These are phyloP conservation scores for Ascaphus truei DNA, from an alignment of 2,113 vertebrate species.

Conservation along the genomic window DNA sequence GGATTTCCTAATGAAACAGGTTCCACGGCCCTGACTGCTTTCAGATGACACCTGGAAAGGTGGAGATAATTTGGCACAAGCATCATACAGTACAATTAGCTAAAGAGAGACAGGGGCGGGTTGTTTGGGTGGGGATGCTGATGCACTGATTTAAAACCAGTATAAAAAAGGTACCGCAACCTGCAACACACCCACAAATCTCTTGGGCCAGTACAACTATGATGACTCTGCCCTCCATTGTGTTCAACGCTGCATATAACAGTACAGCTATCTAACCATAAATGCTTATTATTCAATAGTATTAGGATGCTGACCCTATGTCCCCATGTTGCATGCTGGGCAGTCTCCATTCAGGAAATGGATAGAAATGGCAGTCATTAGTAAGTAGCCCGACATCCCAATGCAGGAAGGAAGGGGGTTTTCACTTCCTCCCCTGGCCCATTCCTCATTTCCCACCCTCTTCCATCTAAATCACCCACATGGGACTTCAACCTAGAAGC, in stretches of 20 bases:
- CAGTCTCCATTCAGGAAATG: slow-evolving; percentile 8
- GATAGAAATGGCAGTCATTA: background rate
- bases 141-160: no score
- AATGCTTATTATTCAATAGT: background rate
- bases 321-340: no score
- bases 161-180: no score
- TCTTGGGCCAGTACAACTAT: no score
- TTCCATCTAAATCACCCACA: background rate
- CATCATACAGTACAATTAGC: no score
- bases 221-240: no score
- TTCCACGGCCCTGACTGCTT: background rate
- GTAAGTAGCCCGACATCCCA: background rate
- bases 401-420: slow-evolving; percentile 6
- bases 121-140: background rate
- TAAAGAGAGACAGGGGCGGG: background rate
- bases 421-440: background rate
- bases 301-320: no score
- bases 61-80: background rate
- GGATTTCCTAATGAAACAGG: no score
- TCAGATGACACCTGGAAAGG: background rate
- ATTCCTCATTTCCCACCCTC: background rate
- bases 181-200: no score
- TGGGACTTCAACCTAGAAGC: background rate
- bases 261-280: background rate
- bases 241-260: no score